These are phyloP conservation scores for Martes martes DNA, from an alignment of 2,113 vertebrate genomes.

Conservation along the genomic window DNA sequence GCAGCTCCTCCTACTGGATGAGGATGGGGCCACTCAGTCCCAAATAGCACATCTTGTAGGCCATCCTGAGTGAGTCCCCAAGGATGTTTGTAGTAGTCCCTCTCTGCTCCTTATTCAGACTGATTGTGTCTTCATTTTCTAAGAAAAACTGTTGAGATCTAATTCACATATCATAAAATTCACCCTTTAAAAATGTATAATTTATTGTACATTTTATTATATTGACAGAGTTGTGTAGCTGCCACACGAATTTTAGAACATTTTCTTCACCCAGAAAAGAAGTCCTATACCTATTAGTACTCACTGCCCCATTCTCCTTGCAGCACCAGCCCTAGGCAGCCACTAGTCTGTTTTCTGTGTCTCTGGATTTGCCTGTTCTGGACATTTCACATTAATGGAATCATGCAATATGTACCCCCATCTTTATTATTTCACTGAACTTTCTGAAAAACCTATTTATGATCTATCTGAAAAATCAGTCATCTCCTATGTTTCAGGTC, in stretches of 20 bases:
- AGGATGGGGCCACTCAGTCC: background rate
- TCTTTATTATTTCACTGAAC: constrained; percentile 20
- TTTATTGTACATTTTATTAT: background rate
- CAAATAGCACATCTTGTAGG: background rate
- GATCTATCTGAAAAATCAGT: constrained; percentile 15
- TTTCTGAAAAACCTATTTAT: constrained; percentile 25
- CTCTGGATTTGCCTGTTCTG: background rate
- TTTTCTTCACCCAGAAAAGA: background rate
- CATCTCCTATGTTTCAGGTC: constrained; percentile 26
- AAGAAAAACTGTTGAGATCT: background rate
- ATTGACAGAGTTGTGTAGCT: background rate
- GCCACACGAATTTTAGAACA: background rate
- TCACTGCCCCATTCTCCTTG: background rate
- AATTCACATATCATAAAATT: constrained; percentile 3
- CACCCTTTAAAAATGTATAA: background rate
- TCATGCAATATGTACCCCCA: background rate
- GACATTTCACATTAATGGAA: background rate
- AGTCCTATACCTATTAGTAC: background rate
- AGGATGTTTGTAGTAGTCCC: background rate
- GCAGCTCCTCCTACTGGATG: background rate
- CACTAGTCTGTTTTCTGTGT: background rate
- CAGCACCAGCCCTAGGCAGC: background rate
- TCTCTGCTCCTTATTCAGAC: background rate
- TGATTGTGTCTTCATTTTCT: background rate
- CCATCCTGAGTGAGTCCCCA: background rate